Evolutionary conservation across 1,140 invertebrate species (phyloP).

Genomic region (Maniola jurtina): DNA sequence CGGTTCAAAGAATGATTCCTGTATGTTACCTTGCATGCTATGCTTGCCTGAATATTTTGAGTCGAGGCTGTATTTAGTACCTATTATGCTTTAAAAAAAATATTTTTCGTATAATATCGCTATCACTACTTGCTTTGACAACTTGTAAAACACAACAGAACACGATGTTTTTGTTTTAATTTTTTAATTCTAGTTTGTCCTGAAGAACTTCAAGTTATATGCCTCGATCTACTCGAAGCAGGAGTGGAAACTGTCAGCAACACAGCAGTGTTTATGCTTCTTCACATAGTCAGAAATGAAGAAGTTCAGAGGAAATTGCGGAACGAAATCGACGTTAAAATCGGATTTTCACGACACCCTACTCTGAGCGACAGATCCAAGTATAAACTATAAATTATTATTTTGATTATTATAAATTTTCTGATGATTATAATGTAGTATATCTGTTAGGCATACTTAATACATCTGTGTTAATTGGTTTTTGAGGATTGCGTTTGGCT

Average conservation of each 20-base stretch:
- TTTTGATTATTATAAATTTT: background rate
- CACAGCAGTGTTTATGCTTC: conserved; percentile 81
- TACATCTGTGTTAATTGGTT: too few relatives aligned
- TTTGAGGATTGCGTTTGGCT: too few relatives aligned
- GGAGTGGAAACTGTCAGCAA: conserved; percentile 86
- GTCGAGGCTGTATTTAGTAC: too few relatives aligned
- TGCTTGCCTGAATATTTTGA: background rate
- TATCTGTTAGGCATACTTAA: too few relatives aligned
- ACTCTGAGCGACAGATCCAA: conserved; percentile 79
- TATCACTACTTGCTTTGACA: too few relatives aligned
- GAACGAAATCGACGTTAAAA: conserved; percentile 83
- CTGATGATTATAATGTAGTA: too few relatives aligned
- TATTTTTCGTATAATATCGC: too few relatives aligned
- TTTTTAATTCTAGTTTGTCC: conserved; percentile 66
- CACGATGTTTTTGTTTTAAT: background rate
- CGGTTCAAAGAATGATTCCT: conserved; percentile 48
- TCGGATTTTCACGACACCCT: conserved; percentile 81
- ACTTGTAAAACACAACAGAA: too few relatives aligned
- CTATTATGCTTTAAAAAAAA: too few relatives aligned
- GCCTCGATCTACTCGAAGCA: conserved; percentile 85
- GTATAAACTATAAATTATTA: background rate
- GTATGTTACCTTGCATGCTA: conserved; percentile 32
- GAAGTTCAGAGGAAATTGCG: conserved; percentile 83
- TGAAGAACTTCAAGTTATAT: conserved; percentile 83
- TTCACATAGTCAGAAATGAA: conserved; percentile 83